These are phyloP conservation scores for Lutraria lutraria DNA, from an alignment of 2,888 invertebrate species.

Conservation along the genomic window DNA sequence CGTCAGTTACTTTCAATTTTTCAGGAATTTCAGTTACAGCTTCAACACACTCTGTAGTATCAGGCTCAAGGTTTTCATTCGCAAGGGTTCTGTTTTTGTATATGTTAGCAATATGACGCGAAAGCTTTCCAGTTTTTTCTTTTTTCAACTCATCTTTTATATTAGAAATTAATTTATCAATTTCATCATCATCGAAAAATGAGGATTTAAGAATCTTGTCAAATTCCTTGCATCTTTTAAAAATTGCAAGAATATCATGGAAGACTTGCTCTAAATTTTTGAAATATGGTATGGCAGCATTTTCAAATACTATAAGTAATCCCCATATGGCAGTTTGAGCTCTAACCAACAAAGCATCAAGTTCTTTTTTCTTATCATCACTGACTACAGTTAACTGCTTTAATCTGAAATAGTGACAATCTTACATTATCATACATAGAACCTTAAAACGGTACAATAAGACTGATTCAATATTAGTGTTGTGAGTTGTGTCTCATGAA, in stretches of 20 bases:
- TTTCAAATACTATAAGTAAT: slow-evolving; percentile 75
- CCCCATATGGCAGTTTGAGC: slow-evolving; percentile 76
- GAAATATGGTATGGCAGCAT: slow-evolving; percentile 58
- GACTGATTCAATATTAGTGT: too few relatives aligned
- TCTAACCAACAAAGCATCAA: slow-evolving; percentile 76
- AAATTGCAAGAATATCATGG: slow-evolving; percentile 79
- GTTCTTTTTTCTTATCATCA: slow-evolving; percentile 77
- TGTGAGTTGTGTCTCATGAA: too few relatives aligned
- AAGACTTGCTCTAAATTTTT: slow-evolving; percentile 73
- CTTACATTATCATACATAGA: neutral
- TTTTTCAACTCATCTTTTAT: slow-evolving; percentile 76
- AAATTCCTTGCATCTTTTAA: slow-evolving; percentile 81
- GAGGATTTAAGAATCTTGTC: slow-evolving; percentile 81
- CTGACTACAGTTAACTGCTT: slow-evolving; percentile 47
- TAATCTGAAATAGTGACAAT: slow-evolving; percentile 13
- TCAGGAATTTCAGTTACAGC: neutral
- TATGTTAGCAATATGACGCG: slow-evolving; percentile 70
- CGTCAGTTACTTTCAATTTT: neutral
- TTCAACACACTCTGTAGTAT: neutral
- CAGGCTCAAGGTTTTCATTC: neutral
- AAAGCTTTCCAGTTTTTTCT: slow-evolving; percentile 79
- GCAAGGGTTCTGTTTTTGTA: slow-evolving; percentile 55
- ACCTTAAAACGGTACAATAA: too few relatives aligned
- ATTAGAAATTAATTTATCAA: slow-evolving; percentile 75
- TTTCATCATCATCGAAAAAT: slow-evolving; percentile 80